Evolutionary conservation across 1,140 invertebrate genomes (phyloP).

Genomic region (Nephotettix cincticeps): DNA sequence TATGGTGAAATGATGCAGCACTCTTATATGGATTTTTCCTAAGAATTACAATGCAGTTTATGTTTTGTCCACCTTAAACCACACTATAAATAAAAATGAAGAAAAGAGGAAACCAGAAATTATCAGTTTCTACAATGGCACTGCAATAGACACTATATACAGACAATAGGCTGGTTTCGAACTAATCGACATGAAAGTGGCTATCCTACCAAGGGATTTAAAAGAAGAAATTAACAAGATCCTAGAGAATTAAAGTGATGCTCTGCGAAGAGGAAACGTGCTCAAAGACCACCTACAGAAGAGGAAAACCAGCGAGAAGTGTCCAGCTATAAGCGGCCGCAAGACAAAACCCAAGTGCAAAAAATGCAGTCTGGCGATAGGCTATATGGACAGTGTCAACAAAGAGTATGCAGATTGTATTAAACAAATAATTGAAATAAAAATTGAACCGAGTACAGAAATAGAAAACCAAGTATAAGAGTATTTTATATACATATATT

Average conservation of each 20-base stretch:
- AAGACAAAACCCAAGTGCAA: slow-evolving; percentile 4
- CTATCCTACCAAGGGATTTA: slow-evolving; percentile 4
- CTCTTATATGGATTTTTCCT: slow-evolving; percentile 40
- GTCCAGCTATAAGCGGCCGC: background rate
- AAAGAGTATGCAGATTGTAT: no score
- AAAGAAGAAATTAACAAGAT: slow-evolving; percentile 21
- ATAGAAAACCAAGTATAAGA: no score
- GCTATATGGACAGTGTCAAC: background rate
- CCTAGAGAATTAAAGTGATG: background rate
- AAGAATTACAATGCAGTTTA: slow-evolving; percentile 40
- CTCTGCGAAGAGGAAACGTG: background rate
- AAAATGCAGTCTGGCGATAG: background rate
- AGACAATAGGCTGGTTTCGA: slow-evolving; percentile 44
- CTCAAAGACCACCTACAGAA: slow-evolving; percentile 7
- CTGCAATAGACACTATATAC: no score
- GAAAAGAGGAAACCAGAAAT: slow-evolving; percentile 41
- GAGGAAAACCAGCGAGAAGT: slow-evolving; percentile 19
- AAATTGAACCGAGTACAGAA: no score
- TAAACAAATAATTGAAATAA: no score
- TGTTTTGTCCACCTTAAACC: slow-evolving; percentile 41
- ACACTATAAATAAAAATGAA: slow-evolving; percentile 31
- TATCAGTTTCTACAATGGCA: slow-evolving; percentile 42
- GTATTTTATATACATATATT: no score
- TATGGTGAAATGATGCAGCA: slow-evolving; percentile 38
- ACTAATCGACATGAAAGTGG: slow-evolving; percentile 39